Percentiles rank a stretch among this genome's conserved stretches.
phyloP scores from a whole-genome alignment of 92 coral and sea anemone genomes.

The Siderastrea radians region DNA sequence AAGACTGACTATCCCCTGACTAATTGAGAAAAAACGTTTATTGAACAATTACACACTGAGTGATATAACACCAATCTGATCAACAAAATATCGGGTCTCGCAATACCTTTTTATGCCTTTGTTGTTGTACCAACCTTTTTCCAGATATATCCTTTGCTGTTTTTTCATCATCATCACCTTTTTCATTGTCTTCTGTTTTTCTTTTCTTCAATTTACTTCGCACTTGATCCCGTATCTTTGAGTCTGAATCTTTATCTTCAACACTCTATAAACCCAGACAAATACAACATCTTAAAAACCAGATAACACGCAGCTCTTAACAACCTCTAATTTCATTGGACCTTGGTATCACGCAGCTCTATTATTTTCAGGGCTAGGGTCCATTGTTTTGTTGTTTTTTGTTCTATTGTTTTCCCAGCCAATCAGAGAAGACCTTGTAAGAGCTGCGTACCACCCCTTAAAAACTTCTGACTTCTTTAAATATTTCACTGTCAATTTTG shows the following conservation, averaged over 20 bases:
- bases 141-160: constrained; percentile 44
- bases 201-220: constrained; percentile 83
- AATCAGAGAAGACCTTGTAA: too few relatives aligned
- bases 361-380: too few relatives aligned
- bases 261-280: constrained; percentile 36
- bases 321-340: too few relatives aligned
- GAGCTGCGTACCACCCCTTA: too few relatives aligned
- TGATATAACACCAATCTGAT: too few relatives aligned
- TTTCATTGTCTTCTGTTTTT: constrained; percentile 52
- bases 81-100: too few relatives aligned
- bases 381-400: too few relatives aligned
- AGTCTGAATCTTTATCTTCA: constrained; percentile 59
- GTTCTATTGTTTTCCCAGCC: too few relatives aligned
- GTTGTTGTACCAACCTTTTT: constrained; percentile 59
- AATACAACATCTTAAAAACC: neutral
- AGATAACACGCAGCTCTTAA: neutral
- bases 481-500: constrained; percentile 3
- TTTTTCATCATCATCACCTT: constrained; percentile 46
- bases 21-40: neutral
- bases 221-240: constrained; percentile 79
- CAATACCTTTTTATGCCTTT: neutral
- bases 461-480: too few relatives aligned
- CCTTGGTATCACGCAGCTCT: too few relatives aligned
- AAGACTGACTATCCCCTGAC: neutral
- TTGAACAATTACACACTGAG: too few relatives aligned